phyloP scores from a whole-genome alignment of 2,113 vertebrate species.

The Gavialis gangeticus region DNA sequence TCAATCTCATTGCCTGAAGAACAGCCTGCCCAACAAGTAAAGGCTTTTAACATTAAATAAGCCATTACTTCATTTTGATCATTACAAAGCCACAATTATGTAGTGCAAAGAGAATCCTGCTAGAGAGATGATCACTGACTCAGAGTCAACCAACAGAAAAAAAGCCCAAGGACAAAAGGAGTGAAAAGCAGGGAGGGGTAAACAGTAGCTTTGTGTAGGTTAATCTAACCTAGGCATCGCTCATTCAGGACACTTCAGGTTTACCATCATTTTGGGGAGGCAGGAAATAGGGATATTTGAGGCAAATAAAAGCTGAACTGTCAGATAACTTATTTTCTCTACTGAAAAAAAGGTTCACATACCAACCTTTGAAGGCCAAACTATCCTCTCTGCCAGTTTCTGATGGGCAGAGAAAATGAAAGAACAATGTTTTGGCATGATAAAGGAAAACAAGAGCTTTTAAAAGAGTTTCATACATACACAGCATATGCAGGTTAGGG shows the following conservation, averaged over 20 bases:
- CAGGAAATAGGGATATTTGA: background rate
- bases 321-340: background rate
- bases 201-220: background rate
- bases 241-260: background rate
- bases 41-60: background rate
- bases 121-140: background rate
- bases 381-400: background rate
- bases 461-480: background rate
- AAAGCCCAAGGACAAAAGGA: background rate
- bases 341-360: accelerated
- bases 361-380: accelerated
- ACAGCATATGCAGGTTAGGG: background rate
- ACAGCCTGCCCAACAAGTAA: background rate
- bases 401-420: background rate
- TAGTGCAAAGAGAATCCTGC: background rate
- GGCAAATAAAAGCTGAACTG: background rate
- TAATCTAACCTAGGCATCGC: background rate
- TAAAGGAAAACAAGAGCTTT: background rate
- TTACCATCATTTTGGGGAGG: background rate
- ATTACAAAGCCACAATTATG: accelerated
- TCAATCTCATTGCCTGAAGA: background rate
- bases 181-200: background rate
- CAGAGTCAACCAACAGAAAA: background rate
- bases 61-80: background rate
- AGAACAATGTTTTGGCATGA: background rate